Base-by-base conservation (phyloP, 2,797 vertebrate species). In the Sitta carolinensis region DNA sequence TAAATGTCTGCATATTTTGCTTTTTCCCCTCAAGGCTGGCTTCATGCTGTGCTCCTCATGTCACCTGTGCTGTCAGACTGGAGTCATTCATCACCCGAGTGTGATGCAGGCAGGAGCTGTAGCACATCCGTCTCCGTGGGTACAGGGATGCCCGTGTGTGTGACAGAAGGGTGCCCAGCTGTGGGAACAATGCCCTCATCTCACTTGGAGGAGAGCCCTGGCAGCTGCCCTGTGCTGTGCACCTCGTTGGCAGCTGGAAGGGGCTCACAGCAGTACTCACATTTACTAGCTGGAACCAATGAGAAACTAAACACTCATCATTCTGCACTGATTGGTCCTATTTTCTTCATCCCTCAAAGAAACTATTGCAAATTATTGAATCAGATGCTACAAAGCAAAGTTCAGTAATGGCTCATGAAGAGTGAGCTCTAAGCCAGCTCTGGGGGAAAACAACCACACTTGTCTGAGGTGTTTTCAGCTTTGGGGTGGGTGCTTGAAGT, bases 41-140 rank as follows among this genome's bases (percentile, higher is more conserved):
- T 42, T 48, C 20, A 5, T 9, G 32, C 87, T 67, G 18, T 50
- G 29, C 42, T 72, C 32, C 50, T 70, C 26, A 1, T 2, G 30
- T 23, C 7, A 9, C 10, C 8, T 58, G 30, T 72, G 27, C 43
- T 42, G n/a, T 42, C 23, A 8, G 40, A 13, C 21, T 22, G n/a
- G 43, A n/a, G 25, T 32, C 4, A 2, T 3, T 25, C 8, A 20
- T 13, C 50, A 48, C 23, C 34, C 1, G 2, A 30, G 63, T 20
- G 30, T 5, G n/a, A 7, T 30, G 55, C 29, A 61, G 63, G 55
- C 8, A 54, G 64, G 29, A 48, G 57, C 21, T 55, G 84, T 4
- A 10, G 55, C 40, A 10, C 25, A 2, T 14, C 45, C 0, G 0
- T n/a, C 38, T 26, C 66, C 0, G 0, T 51, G 48, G 48, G 29